Evolutionary conservation across 2,113 vertebrate genomes (phyloP).

Genomic region (Labeo catla): DNA sequence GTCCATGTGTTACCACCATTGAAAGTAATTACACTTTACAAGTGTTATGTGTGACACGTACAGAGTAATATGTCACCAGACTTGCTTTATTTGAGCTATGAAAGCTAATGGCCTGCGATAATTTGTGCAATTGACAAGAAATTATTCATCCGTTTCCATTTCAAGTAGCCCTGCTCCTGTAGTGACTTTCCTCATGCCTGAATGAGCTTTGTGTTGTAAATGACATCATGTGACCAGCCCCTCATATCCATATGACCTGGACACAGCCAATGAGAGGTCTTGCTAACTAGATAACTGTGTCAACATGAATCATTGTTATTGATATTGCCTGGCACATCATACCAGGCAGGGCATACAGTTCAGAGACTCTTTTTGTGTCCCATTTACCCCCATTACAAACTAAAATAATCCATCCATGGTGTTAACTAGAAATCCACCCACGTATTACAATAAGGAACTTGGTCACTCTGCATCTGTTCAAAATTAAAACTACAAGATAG

Average conservation of each 20-base stretch:
- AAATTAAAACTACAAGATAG: slow-evolving; percentile 16
- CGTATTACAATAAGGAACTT: slow-evolving; percentile 1
- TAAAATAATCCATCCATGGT: neutral
- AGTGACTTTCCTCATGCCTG: slow-evolving; percentile 43
- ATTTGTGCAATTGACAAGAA: slow-evolving; percentile 26
- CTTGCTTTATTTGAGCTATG: neutral
- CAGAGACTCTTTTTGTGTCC: slow-evolving; percentile 16
- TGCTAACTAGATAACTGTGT: slow-evolving; percentile 39
- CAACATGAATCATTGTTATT: slow-evolving; percentile 48
- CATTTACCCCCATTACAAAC: slow-evolving; percentile 23
- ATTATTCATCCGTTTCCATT: slow-evolving; percentile 6
- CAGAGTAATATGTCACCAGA: slow-evolving; percentile 6
- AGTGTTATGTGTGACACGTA: neutral
- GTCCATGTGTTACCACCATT: neutral
- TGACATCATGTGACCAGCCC: slow-evolving; percentile 14
- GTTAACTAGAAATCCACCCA: neutral
- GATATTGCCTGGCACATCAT: slow-evolving; percentile 37
- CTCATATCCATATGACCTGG: slow-evolving; percentile 47
- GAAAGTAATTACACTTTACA: neutral
- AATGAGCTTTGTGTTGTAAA: slow-evolving; percentile 46
- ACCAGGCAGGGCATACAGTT: slow-evolving; percentile 14
- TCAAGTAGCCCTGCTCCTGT: slow-evolving; percentile 34
- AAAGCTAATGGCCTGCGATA: slow-evolving; percentile 1
- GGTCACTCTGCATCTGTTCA: neutral
- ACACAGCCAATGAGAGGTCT: slow-evolving; percentile 6